Percentiles rank a stretch among this genome's conserved stretches.
These are phyloP conservation scores for Agriopis marginaria DNA, from an alignment of 2,888 invertebrate species.

Conservation along the genomic window DNA sequence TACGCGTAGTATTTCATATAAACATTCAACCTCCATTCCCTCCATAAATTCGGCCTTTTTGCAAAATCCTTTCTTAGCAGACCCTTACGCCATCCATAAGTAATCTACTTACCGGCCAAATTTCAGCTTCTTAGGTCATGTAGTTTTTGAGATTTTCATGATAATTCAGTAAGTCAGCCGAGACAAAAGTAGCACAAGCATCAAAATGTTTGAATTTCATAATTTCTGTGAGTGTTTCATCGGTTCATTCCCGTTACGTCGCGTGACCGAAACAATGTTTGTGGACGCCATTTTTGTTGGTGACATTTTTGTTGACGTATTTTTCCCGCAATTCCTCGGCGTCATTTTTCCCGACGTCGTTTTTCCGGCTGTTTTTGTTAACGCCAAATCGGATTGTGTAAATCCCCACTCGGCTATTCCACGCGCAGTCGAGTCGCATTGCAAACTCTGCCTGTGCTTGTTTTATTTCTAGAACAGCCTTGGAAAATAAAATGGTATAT, in stretches of 20 bases:
- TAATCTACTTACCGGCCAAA: too few relatives aligned
- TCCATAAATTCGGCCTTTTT: too few relatives aligned
- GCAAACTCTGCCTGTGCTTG: conserved; percentile 10
- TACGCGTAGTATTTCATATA: too few relatives aligned
- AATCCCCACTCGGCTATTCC: conserved; percentile 15
- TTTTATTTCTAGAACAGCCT: conserved; percentile 11
- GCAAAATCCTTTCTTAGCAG: too few relatives aligned
- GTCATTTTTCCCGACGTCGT: conserved; percentile 17
- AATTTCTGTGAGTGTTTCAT: conserved; percentile 2
- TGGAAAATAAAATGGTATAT: conserved; percentile 10
- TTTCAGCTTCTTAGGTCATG: too few relatives aligned
- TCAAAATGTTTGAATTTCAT: not conserved
- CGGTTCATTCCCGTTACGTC: conserved; percentile 1
- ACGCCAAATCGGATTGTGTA: conserved; percentile 25
- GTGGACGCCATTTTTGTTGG: conserved; percentile 16
- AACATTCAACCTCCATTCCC: too few relatives aligned
- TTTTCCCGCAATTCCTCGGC: conserved; percentile 5
- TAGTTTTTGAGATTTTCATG: too few relatives aligned
- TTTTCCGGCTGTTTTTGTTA: conserved; percentile 25
- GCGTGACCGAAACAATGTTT: conserved; percentile 12
- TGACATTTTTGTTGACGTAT: conserved; percentile 11
- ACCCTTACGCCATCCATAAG: too few relatives aligned
- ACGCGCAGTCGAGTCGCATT: conserved; percentile 12
- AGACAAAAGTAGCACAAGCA: too few relatives aligned
- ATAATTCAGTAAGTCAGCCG: too few relatives aligned